phyloP scores from a whole-genome alignment of 2,113 vertebrate genomes.

The Sinosuthora webbiana region DNA sequence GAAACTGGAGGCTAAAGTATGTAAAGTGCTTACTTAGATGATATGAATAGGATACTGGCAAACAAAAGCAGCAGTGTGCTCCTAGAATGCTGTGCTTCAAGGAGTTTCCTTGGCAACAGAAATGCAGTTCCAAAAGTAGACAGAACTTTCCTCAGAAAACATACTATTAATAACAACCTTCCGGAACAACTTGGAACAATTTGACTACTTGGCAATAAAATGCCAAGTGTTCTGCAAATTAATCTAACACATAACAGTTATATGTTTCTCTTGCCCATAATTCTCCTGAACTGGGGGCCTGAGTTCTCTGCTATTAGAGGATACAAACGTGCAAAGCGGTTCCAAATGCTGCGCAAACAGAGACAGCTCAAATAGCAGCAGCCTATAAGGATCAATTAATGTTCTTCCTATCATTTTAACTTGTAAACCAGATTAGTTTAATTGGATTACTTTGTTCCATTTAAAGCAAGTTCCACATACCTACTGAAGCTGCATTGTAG shows the following conservation, averaged over 20 bases:
- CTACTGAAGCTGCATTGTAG: slow-evolving; percentile 23
- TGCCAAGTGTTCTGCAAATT: slow-evolving; percentile 87
- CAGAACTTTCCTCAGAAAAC: slow-evolving; percentile 86
- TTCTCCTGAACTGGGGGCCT: slow-evolving; percentile 59
- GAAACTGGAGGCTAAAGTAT: slow-evolving; percentile 70
- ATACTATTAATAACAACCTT: slow-evolving; percentile 90
- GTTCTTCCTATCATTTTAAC: slow-evolving; percentile 62
- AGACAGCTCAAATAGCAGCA: slow-evolving; percentile 48
- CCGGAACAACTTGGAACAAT: slow-evolving; percentile 88
- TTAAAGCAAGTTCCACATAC: slow-evolving; percentile 29
- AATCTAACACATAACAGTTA: slow-evolving; percentile 79
- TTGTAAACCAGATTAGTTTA: slow-evolving; percentile 63
- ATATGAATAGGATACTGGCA: slow-evolving; percentile 80
- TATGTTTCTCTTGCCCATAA: slow-evolving; percentile 72
- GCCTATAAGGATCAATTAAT: slow-evolving; percentile 56
- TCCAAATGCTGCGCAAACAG: slow-evolving; percentile 65
- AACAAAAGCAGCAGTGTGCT: slow-evolving; percentile 86
- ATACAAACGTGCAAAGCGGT: slow-evolving; percentile 64
- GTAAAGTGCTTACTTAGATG: slow-evolving; percentile 78
- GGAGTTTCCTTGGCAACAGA: slow-evolving; percentile 85
- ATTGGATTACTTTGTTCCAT: slow-evolving; percentile 67
- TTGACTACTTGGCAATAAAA: slow-evolving; percentile 85
- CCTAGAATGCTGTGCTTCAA: slow-evolving; percentile 82
- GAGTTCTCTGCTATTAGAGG: slow-evolving; percentile 54
- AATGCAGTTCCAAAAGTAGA: slow-evolving; percentile 88